Evolutionary conservation across 2,113 vertebrate species (phyloP), one percentile per base, ranked within the genome.

Genomic region (Stomatorhinus ivindoensis): DNA sequence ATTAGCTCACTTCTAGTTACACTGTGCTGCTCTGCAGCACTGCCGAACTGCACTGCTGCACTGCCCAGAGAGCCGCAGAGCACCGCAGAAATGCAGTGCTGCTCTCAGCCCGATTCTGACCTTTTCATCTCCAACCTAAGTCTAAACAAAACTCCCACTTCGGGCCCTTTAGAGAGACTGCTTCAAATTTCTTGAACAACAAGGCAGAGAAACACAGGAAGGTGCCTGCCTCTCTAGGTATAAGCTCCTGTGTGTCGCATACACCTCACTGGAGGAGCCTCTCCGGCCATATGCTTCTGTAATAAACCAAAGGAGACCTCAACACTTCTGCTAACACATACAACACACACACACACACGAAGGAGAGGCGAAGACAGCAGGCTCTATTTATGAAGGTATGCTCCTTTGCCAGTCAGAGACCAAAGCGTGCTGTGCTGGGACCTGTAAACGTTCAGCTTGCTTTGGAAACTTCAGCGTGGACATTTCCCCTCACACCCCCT

Each of bases 101-200:
- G 87, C 85, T 90, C 82, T 85, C 91, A 91, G 94, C 89, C 91
- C 88, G 21, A 88, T 92, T 94, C 91, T 88, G 11, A 87, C 24
- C 80, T 42, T 31, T 90, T 87, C 88, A 42, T 88, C 69, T 91
- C 89, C 91, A 89, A 88, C 87, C 90, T 89, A 55, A 13, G 31
- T 92, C 82, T 53, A 89, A 93, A 94, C 88, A 92, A 89, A 91
- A 35, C 24, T 27, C 51, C 35, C 58, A 47, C 89, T 89, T 89
- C 44, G 87, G 65, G 89, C 46, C 11, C 31, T 27, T 89, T 48
- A 35, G 91, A 86, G 55, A 83, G 84, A 51, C 88, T 35, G 17
- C 48, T 88, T 76, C 47, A 0, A 0, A 82, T 84, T 88, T 88
- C 50, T 47, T 3, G 85, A 83, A 89, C 19, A 80, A 31, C 5